Base-by-base conservation (phyloP, 2,113 vertebrate species). In the Hippotragus niger region DNA sequence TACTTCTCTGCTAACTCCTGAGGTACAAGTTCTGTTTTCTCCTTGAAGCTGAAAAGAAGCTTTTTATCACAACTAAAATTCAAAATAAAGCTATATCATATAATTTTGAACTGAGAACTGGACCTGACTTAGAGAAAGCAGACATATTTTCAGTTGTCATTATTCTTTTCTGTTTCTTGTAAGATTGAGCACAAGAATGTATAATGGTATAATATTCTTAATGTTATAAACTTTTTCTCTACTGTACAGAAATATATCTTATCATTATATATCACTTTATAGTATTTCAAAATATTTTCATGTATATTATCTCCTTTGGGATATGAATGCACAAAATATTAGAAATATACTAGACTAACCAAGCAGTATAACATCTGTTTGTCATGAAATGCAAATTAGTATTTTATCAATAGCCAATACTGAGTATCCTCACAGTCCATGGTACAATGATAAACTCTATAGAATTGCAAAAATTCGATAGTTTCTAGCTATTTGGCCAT, bases 211-310 rank as follows among this genome's bases (percentile, higher is more conserved):
- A 87, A 94, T 93, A 60, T 60, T 95, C 85, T 96, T 83, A 96
- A 91, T 89, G 31, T 91, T 89, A 97, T 95, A 96, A 96, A 98
- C 47, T 64, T 95, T 96, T 87, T 53, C 52, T 95, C 90, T 96
- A 95, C 91, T 83, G 16, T 97, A 97, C 60, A 97, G 95, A 98
- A 95, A 98, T 95, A 98, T 76, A 40, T 96, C 91, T 94, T 67
- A 74, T 93, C 58, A 90, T 96, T 85, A 97, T 78, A 67, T 95
- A 91, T 92, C 97, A 94, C 47, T 90, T 97, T 95, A 91, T n/a
- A 86, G 83, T 84, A 94, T 98, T 81, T 86, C 91, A 88, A 98
- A 98, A 97, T 98, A 98, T 91, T 94, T 96, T 97, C 94, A 97
- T 67, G 91, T 97, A 43, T 97, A 90, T 88, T 55, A 64, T 94